Evolutionary conservation across 2,113 vertebrate genomes (phyloP), one percentile per base, ranked within the genome.

Genomic region (Phaethornis superciliosus): DNA sequence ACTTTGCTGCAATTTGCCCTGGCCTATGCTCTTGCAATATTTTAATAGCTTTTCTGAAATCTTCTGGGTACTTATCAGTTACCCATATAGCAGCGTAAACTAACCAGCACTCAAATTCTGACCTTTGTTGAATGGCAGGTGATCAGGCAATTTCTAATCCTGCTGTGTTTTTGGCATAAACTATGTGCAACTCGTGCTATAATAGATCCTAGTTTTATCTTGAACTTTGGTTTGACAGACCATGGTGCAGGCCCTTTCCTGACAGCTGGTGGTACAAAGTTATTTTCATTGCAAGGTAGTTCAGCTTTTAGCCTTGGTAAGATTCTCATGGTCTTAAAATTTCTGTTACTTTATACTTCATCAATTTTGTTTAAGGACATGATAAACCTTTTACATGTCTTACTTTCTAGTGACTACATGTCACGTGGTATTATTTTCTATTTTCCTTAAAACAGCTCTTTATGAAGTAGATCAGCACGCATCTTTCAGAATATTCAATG

Each of bases 41-140:
- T 92, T 87, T 63, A 85, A 89, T 87, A 85, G 27, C 59, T 94
- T 87, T 88, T 87, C 79, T 63, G 51, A 68, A 93, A 59, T 83
- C 75, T 55, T 85, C 35, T 74, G 26, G 21, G 33, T 30, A 20
- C 42, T 77, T 33, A 37, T 91, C 51, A 55, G 28, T 88, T 91
- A 82, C 56, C 67, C 0, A 2, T 63, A 87, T 63, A 89, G 55
- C 51, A 80, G 44, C 60, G 85, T 74, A 77, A 89, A 52, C 58
- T 95, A 89, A 91, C 69, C 71, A 44, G 52, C 7, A 12, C 84
- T 95, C 23, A 40, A 51, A 77, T 89, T 94, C 55, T 94, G 91
- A 77, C 85, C 89, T 93, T 80, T 88, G 59, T 40, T 82, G 67
- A 89, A 85, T 91, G 85, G 75, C 63, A 82, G 47, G 65, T 3